Evolutionary conservation across 2,113 vertebrate genomes (phyloP).

Genomic region (Prunella fulvescens): DNA sequence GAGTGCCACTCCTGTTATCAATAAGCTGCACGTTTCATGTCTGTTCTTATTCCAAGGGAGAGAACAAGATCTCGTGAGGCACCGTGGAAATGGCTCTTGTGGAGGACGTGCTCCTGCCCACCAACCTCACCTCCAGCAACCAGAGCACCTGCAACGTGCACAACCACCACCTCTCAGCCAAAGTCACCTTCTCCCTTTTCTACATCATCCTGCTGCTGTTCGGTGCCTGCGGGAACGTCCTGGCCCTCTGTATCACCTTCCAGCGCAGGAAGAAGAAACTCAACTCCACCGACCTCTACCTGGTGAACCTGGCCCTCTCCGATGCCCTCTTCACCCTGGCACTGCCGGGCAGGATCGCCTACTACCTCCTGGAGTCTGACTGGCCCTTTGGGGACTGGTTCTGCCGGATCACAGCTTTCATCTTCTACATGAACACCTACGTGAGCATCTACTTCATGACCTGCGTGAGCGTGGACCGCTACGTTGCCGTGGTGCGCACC

Average conservation of each 20-base stretch:
- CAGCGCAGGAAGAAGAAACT: constrained; percentile 78
- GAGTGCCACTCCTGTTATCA: neutral
- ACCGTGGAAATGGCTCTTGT: neutral
- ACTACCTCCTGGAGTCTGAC: constrained; percentile 77
- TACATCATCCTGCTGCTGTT: constrained; percentile 75
- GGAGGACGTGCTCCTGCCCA: neutral
- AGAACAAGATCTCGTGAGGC: neutral
- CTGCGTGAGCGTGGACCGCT: constrained; percentile 82
- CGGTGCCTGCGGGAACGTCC: constrained; percentile 74
- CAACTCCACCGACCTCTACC: constrained; percentile 81
- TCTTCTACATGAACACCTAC: constrained; percentile 83
- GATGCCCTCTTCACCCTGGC: constrained; percentile 82
- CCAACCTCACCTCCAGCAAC: constrained; percentile 52
- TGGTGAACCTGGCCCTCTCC: constrained; percentile 81
- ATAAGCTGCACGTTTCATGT: neutral
- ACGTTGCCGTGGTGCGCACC: constrained; percentile 79
- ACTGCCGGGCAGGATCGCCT: constrained; percentile 77
- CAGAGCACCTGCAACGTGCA: constrained; percentile 74
- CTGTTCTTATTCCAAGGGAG: neutral
- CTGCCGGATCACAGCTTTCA: constrained; percentile 75
- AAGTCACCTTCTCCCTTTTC: constrained; percentile 76
- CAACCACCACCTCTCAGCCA: constrained; percentile 58
- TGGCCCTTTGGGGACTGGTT: constrained; percentile 83
- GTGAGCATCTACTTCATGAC: constrained; percentile 85
- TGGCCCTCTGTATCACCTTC: constrained; percentile 79